These are phyloP conservation scores for Thamnophis sirtalis DNA, from an alignment of 2,113 vertebrate species.

Conservation along the genomic window DNA sequence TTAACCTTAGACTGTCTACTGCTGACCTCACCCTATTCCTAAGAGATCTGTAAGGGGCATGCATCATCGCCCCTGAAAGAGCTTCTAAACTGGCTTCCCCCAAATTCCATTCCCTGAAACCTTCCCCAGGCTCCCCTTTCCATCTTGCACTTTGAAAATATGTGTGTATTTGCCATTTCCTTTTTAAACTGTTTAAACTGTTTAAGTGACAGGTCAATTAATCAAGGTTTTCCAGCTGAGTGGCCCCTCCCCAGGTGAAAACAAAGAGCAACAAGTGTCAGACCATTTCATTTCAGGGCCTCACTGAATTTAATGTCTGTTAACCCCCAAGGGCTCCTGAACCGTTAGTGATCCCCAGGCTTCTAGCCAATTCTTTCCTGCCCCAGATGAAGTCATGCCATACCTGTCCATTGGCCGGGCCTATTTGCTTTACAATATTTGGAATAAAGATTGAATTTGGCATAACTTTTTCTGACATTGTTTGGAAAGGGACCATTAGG, in stretches of 20 bases:
- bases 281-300: constrained; percentile 48
- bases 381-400: constrained; percentile 64
- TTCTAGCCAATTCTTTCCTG: constrained; percentile 53
- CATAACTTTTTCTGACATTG: constrained; percentile 62
- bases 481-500: constrained; percentile 59
- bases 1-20: too few relatives aligned
- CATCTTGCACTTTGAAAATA: not conserved
- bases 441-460: constrained; percentile 52
- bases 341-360: constrained; percentile 48
- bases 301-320: constrained; percentile 42
- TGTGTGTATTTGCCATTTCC: constrained; percentile 18
- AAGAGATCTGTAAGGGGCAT: too few relatives aligned
- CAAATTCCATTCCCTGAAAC: not conserved
- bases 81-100: not conserved
- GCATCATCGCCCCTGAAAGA: not conserved
- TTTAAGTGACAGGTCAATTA: constrained; percentile 17
- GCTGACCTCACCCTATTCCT: too few relatives aligned
- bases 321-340: constrained; percentile 57
- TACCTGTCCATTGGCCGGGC: constrained; percentile 66
- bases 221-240: constrained; percentile 17
- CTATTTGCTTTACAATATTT: constrained; percentile 63
- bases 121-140: not conserved
- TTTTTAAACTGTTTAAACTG: constrained; percentile 10
- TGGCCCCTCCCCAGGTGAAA: constrained; percentile 56
- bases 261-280: constrained; percentile 42